Percentiles rank a stretch among this genome's conserved stretches.
Conservation (phyloP, 2,888 invertebrate genomes). For the Drosophila histrio region DNA sequence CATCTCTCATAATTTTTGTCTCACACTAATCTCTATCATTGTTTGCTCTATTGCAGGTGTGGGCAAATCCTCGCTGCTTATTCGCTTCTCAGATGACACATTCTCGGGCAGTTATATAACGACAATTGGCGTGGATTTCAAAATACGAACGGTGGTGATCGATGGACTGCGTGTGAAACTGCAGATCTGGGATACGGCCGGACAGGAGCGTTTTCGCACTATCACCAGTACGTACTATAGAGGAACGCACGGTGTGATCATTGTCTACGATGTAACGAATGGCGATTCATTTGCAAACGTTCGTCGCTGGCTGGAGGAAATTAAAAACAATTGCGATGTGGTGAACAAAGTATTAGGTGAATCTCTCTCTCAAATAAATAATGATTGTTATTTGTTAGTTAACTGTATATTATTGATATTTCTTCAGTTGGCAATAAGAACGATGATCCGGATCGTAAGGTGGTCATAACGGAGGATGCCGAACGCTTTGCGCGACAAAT, state of each 20-base stretch:
- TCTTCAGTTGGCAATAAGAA: slow-evolving; percentile 96
- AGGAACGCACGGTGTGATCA: slow-evolving; percentile 99
- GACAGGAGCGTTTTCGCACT: slow-evolving; percentile 98
- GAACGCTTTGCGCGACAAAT: slow-evolving; percentile 98
- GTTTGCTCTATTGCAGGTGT: slow-evolving; percentile 89
- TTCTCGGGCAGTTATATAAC: slow-evolving; percentile 99
- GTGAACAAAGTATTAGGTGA: slow-evolving; percentile 98
- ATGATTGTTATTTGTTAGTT: neutral
- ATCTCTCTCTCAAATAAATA: neutral
- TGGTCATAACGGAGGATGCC: slow-evolving; percentile 98
- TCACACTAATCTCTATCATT: neutral
- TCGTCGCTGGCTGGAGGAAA: slow-evolving; percentile 99
- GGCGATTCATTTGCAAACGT: slow-evolving; percentile 99
- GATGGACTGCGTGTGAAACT: slow-evolving; percentile 96
- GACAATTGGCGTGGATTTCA: slow-evolving; percentile 99
- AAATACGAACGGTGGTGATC: slow-evolving; percentile 97
- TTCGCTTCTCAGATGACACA: slow-evolving; percentile 99
- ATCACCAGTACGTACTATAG: slow-evolving; percentile 99
- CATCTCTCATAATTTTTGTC: neutral
- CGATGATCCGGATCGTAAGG: slow-evolving; percentile 96
- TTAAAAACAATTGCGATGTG: slow-evolving; percentile 99
- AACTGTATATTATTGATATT: neutral
- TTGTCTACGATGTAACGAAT: slow-evolving; percentile 99
- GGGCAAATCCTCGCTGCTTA: slow-evolving; percentile 98
- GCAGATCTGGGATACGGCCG: slow-evolving; percentile 99